Evolutionary conservation across 2,797 vertebrate species (phyloP).

Genomic region (Cheirogaleus major): DNA sequence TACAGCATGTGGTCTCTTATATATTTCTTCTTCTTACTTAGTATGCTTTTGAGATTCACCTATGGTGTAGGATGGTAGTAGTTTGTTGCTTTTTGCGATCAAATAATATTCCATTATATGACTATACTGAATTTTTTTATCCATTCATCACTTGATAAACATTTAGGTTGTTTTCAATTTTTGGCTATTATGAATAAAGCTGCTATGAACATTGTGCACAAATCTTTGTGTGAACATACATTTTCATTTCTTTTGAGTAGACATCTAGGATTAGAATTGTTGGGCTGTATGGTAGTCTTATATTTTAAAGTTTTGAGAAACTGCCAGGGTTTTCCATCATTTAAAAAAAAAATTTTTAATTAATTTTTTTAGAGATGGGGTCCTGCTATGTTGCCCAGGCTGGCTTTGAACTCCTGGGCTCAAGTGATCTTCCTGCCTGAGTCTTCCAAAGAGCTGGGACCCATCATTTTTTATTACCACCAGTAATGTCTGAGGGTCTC

Average conservation of each 20-base stretch:
- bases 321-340: neutral
- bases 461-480: neutral
- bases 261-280: neutral
- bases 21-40: neutral
- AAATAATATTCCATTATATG: neutral
- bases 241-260: neutral
- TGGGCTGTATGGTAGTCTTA: neutral
- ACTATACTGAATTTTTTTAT: neutral
- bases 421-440: neutral
- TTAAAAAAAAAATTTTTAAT: neutral
- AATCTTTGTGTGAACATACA: neutral
- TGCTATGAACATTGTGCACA: neutral
- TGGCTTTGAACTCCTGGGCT: neutral
- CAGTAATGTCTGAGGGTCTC: neutral
- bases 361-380: neutral
- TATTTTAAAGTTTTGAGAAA: constrained; percentile 29
- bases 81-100: neutral
- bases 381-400: neutral
- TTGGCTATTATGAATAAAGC: neutral
- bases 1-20: neutral
- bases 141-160: neutral
- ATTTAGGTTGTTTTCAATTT: neutral
- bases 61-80: neutral
- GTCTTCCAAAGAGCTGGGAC: neutral
- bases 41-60: neutral